Conservation (phyloP, 2,797 vertebrate genomes). For the Chrysocyon brachyurus region DNA sequence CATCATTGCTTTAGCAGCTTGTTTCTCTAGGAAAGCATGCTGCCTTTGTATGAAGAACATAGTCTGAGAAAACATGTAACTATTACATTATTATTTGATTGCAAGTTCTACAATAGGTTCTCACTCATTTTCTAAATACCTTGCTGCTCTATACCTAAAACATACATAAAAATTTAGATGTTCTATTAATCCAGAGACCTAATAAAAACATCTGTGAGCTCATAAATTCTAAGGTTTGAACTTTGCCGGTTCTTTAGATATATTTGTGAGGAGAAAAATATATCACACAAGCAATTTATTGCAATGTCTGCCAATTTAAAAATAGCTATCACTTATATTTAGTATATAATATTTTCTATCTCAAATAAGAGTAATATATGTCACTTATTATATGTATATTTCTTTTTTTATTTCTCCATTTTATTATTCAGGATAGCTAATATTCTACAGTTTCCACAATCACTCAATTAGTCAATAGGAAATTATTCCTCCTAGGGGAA, state of each 20-base stretch:
- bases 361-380: background rate
- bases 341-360: background rate
- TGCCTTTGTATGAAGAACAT: background rate
- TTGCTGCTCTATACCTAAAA: background rate
- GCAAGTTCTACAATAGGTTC: background rate
- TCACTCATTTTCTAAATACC: background rate
- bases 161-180: background rate
- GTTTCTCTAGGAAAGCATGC: background rate
- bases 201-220: background rate
- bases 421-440: background rate
- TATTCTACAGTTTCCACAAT: background rate
- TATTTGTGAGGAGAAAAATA: background rate
- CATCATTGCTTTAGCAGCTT: background rate
- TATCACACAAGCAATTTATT: background rate
- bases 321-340: background rate
- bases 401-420: background rate
- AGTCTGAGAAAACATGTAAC: background rate
- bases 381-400: background rate
- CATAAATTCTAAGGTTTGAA: conserved; percentile 15
- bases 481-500: background rate
- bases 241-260: background rate
- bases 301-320: background rate
- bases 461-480: background rate
- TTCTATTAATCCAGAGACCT: background rate
- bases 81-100: background rate